These are phyloP conservation scores for Globicephala melas DNA, from an alignment of 2,113 vertebrate species.

Conservation along the genomic window DNA sequence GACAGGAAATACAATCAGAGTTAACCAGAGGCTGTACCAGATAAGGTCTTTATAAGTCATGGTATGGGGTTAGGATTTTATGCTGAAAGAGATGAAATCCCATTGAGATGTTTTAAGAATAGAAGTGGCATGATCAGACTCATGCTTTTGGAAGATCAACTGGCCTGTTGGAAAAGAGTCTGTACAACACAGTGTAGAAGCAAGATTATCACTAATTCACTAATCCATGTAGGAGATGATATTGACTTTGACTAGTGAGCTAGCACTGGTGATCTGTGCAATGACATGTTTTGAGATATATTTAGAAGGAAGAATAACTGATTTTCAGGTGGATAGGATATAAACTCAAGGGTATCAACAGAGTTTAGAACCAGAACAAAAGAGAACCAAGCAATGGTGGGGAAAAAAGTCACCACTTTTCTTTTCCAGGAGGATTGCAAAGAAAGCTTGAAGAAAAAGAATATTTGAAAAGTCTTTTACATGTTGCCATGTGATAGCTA, in stretches of 20 bases:
- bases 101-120: background rate
- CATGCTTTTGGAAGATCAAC: background rate
- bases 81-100: background rate
- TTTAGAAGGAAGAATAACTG: background rate
- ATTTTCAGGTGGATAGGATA: background rate
- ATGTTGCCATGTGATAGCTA: background rate
- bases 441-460: background rate
- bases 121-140: background rate
- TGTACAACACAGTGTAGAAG: background rate
- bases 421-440: background rate
- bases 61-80: background rate
- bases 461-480: background rate
- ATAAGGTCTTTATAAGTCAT: background rate
- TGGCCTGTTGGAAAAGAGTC: background rate
- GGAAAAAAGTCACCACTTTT: background rate
- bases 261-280: background rate
- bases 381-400: background rate
- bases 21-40: background rate
- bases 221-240: background rate
- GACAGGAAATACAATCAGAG: background rate
- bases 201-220: background rate
- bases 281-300: background rate
- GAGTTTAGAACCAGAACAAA: background rate
- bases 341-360: background rate
- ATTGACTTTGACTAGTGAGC: background rate